These are phyloP conservation scores for Dicrurus megarhynchus DNA, from an alignment of 2,113 vertebrate genomes.

Conservation along the genomic window DNA sequence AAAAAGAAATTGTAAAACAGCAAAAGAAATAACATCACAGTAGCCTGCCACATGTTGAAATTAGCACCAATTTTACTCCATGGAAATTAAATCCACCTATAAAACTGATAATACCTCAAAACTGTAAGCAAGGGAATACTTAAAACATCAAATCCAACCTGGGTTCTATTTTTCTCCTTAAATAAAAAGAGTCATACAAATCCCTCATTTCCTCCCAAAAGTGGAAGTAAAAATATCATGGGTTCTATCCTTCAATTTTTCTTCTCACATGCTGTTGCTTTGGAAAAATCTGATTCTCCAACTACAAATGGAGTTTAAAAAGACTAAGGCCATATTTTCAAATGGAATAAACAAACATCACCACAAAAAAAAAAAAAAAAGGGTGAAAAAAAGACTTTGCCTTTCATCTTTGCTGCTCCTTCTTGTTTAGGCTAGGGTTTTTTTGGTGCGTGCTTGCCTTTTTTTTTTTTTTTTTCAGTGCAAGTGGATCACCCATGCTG, in stretches of 20 bases:
- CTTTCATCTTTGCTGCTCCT: conserved; percentile 32
- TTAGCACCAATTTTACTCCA: conserved; percentile 34
- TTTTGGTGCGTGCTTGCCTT: not conserved
- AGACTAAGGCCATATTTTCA: not conserved
- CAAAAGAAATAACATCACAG: conserved; percentile 24
- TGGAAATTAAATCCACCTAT: conserved; percentile 47
- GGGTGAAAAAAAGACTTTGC: not conserved
- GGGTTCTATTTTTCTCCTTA: conserved; percentile 50
- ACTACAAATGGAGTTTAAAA: not conserved
- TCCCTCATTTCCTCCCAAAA: conserved; percentile 24
- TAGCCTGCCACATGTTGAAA: conserved; percentile 35
- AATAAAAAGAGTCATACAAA: conserved; percentile 51
- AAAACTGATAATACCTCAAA: conserved; percentile 51
- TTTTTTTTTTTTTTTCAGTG: not conserved
- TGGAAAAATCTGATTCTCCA: not conserved
- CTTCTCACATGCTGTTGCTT: not conserved
- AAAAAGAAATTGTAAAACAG: not conserved
- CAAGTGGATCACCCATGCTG: not conserved
- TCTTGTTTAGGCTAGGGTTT: not conserved
- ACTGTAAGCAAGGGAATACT: conserved; percentile 37
- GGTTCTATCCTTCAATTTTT: conserved; percentile 2
- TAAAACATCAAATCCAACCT: conserved; percentile 35
- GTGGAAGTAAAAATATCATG: not conserved
- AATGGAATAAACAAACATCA: not conserved
- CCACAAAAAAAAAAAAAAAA: not conserved